Evolutionary conservation across 1,140 invertebrate species (phyloP), one percentile per base, ranked within the genome.

Genomic region (Drosophila lacertosa): DNA sequence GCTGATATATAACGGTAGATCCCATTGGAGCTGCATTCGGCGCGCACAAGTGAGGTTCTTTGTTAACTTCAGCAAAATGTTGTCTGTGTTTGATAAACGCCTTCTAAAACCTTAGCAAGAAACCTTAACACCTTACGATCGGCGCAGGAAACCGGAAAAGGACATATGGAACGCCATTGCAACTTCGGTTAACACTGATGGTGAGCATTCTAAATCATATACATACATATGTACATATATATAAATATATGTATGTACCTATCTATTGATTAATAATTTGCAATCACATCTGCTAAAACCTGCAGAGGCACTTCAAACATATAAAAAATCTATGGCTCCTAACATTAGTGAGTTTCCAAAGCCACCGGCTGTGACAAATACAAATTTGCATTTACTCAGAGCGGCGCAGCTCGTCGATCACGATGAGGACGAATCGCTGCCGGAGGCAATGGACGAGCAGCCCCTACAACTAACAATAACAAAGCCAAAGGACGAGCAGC

Each of bases 371-470:
- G 39, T 40, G 24, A 20, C 32, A 32, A 47, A 60, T n/a, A 11
- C 39, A 10, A 45, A 15, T 33, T 72, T 48, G 44, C 29, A 24
- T 1, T 24, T 73, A 0, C 40, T 67, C 9, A 81, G 64, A 18
- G 35, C 65, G 0, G 65, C 73, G 11, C 45, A 68, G 2, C 40
- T 82, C 15, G 74, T 70, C 5, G 77, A 66, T 10, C 67, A 90
- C 11, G 74, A 90, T 48, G 81, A 88, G 37, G 84, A 90, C 48
- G 81, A 88, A 65, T 66, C 75, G 0, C 45, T 90, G 18, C 89
- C 89, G 68, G 89, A 90, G 47, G 89, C 89, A 42, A 90, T 90
- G 89, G 89, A 90, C n/a, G 89, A 90, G 45, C 89, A 90, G 67
- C 40, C n/a, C n/a, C n/a, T n/a, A n/a, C n/a, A n/a, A n/a, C n/a